phyloP scores from a whole-genome alignment of 2,797 vertebrate species.

The Zalophus californianus region DNA sequence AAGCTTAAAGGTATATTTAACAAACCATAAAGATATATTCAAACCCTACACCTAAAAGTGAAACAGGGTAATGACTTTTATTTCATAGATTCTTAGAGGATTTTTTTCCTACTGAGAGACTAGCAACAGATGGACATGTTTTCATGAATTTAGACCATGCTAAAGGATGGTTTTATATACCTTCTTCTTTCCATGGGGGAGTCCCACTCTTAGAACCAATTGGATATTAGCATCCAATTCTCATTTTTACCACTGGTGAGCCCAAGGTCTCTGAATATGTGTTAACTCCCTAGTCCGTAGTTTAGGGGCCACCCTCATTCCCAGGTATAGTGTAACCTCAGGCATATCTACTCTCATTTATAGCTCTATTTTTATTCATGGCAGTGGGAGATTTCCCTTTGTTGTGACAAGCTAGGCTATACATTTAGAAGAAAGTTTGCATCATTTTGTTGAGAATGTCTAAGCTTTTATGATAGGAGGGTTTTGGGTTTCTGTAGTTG shows the following conservation, averaged over 20 bases:
- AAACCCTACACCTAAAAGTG: not conserved
- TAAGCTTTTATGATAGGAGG: not conserved
- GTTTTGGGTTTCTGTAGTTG: not conserved
- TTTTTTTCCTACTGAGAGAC: not conserved
- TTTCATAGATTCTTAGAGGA: conserved; percentile 50
- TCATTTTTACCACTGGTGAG: not conserved
- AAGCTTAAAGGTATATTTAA: not conserved
- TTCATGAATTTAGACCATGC: not conserved
- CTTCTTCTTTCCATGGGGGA: not conserved
- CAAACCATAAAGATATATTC: conserved; percentile 44
- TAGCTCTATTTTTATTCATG: not conserved
- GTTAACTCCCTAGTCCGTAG: not conserved
- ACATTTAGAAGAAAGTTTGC: not conserved
- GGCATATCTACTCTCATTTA: not conserved
- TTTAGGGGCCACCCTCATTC: not conserved
- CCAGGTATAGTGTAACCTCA: not conserved
- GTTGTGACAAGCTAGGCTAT: not conserved
- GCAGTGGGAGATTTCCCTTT: not conserved
- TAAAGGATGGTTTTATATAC: not conserved
- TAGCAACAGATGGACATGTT: not conserved
- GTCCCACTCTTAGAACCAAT: not conserved
- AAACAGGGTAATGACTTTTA: conserved; percentile 60
- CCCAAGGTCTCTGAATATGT: not conserved
- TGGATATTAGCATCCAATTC: not conserved
- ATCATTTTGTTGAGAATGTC: not conserved